Evolutionary conservation across 2,113 vertebrate genomes (phyloP).

Genomic region (Engystomops pustulosus): DNA sequence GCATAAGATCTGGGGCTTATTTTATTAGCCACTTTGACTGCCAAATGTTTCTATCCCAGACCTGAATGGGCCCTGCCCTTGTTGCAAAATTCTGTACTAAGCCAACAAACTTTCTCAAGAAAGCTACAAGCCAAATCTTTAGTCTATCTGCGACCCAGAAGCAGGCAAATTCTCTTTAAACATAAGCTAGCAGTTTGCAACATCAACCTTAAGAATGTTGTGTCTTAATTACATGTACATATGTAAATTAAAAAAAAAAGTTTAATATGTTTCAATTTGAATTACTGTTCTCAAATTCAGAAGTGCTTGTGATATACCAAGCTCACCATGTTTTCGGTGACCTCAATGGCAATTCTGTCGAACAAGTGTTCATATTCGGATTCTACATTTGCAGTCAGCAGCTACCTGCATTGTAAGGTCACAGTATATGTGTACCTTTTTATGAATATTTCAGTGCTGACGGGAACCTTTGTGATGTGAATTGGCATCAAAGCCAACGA

Average conservation of each 20-base stretch:
- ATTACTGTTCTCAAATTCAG: background rate
- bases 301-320: background rate
- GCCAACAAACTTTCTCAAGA: no score
- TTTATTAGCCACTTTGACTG: no score
- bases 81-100: no score
- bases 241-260: background rate
- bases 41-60: no score
- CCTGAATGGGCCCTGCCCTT: no score
- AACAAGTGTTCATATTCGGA: constrained; percentile 27
- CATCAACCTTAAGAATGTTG: background rate
- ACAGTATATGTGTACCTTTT: constrained; percentile 48
- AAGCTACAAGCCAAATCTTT: no score
- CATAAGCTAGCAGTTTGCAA: background rate
- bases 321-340: constrained; percentile 23
- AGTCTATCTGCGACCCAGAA: no score
- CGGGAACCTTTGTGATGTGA: constrained; percentile 58
- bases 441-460: constrained; percentile 60
- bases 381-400: constrained; percentile 46
- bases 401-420: constrained; percentile 58
- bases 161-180: no score
- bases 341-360: constrained; percentile 26
- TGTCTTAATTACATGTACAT: background rate
- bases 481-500: constrained; percentile 58
- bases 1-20: no score
- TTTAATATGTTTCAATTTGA: background rate